Evolutionary conservation across 2,888 invertebrate genomes (phyloP).

Genomic region (Listrodromus nycthemerus): DNA sequence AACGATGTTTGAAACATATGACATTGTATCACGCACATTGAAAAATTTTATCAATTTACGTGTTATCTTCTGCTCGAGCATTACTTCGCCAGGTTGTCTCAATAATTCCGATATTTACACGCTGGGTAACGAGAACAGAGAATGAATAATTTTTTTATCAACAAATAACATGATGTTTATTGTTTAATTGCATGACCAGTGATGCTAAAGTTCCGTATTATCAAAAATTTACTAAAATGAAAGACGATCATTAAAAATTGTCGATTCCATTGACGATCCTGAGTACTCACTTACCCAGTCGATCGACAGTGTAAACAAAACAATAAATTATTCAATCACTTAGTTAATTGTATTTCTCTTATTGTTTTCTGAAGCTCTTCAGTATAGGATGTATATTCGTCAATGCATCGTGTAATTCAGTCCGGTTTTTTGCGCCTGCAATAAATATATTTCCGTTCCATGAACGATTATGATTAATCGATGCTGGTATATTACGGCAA

Average conservation of each 20-base stretch:
- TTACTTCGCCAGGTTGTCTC: neutral
- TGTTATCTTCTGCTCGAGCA: neutral
- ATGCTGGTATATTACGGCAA: neutral
- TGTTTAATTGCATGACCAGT: neutral
- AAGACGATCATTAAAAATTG: neutral
- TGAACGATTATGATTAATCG: neutral
- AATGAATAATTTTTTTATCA: neutral
- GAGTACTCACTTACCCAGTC: neutral
- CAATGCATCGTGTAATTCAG: slow-evolving; percentile 96
- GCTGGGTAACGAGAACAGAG: neutral
- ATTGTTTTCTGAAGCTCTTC: slow-evolving; percentile 95
- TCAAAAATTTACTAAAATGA: neutral
- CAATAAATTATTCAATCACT: slow-evolving; percentile 3
- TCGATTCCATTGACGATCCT: neutral
- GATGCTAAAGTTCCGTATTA: neutral
- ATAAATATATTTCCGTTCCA: neutral
- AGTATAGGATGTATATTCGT: slow-evolving; percentile 98
- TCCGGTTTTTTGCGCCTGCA: slow-evolving; percentile 94
- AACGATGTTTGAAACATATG: slow-evolving; percentile 32
- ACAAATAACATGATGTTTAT: slow-evolving; percentile 29
- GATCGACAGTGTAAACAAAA: slow-evolving; percentile 6
- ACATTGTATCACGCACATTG: no score
- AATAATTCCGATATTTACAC: neutral
- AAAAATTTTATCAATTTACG: slow-evolving; percentile 38
- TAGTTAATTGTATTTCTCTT: slow-evolving; percentile 70